Percentiles rank a stretch among this genome's conserved stretches.
Evolutionary conservation across 2,888 invertebrate species (phyloP).

Genomic region (Endomychus coccineus): DNA sequence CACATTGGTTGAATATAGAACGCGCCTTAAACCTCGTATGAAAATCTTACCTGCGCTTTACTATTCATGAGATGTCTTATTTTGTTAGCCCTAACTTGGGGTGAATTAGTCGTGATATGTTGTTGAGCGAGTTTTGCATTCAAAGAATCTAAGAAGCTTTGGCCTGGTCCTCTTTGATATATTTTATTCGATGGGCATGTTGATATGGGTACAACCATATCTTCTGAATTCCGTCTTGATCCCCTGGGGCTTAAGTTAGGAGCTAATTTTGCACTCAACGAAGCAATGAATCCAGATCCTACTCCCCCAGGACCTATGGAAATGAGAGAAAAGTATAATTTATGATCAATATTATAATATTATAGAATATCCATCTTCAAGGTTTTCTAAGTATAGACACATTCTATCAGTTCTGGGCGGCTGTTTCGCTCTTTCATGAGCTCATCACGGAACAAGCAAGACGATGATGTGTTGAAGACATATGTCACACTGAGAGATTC

Average conservation of each 20-base stretch:
- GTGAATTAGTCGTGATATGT: constrained; percentile 43
- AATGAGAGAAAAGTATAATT: constrained; percentile 9
- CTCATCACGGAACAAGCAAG: too few relatives aligned
- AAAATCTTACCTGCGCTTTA: constrained; percentile 55
- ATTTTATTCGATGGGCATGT: constrained; percentile 26
- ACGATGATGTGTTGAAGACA: too few relatives aligned
- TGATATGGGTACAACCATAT: constrained; percentile 24
- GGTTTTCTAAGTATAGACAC: too few relatives aligned
- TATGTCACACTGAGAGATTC: too few relatives aligned
- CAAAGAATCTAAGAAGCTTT: constrained; percentile 70
- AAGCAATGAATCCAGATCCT: constrained; percentile 61
- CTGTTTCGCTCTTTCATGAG: too few relatives aligned
- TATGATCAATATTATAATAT: too few relatives aligned
- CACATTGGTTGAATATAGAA: too few relatives aligned
- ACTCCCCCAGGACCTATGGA: constrained; percentile 48
- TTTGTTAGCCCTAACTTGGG: constrained; percentile 52
- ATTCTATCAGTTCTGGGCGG: too few relatives aligned
- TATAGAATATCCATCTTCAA: too few relatives aligned
- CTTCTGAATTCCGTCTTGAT: constrained; percentile 47
- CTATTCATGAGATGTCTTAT: constrained; percentile 68
- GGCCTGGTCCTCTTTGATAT: constrained; percentile 45
- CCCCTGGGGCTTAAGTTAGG: constrained; percentile 55
- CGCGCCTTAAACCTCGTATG: not conserved
- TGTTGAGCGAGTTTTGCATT: constrained; percentile 70
- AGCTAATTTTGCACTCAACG: constrained; percentile 61